Percentiles rank a stretch among this genome's conserved stretches.
Evolutionary conservation across 2,113 vertebrate species (phyloP).

Genomic region (Gymnogyps californianus): DNA sequence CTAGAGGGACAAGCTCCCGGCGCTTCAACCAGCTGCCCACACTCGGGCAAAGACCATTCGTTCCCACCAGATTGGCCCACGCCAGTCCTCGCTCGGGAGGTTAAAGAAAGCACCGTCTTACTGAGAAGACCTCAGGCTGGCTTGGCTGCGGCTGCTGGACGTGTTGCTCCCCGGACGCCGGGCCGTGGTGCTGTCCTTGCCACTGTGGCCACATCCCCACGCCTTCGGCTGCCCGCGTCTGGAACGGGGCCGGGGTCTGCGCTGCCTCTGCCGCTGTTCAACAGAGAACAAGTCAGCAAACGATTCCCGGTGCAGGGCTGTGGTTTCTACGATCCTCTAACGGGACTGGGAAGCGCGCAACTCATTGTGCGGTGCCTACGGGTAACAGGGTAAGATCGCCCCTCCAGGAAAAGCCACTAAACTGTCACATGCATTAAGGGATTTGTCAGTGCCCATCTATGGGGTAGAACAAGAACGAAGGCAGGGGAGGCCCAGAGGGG

Average conservation of each 20-base stretch:
- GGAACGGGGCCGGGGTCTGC: constrained; percentile 80
- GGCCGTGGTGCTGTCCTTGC: constrained; percentile 85
- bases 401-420: neutral
- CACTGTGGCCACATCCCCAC: constrained; percentile 90
- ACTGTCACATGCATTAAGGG: fast-evolving
- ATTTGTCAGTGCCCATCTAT: too few relatives aligned
- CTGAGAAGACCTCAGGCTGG: constrained; percentile 91
- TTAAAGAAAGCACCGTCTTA: constrained; percentile 18
- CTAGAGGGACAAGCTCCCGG: neutral
- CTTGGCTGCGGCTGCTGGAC: constrained; percentile 80
- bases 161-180: constrained; percentile 74
- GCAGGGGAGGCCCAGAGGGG: too few relatives aligned
- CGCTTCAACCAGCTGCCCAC: neutral
- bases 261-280: constrained; percentile 52
- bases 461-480: neutral
- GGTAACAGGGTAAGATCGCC: fast-evolving
- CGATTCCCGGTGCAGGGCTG: fast-evolving
- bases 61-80: neutral
- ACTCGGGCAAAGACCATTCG: fast-evolving
- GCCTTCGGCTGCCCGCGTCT: constrained; percentile 78
- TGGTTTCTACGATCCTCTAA: fast-evolving
- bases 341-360: fast-evolving
- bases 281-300: neutral
- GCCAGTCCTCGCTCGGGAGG: neutral
- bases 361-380: fast-evolving